Percentiles rank a stretch among this genome's conserved stretches.
Conservation (phyloP, 2,113 vertebrate species). For the Myotis brandtii region DNA sequence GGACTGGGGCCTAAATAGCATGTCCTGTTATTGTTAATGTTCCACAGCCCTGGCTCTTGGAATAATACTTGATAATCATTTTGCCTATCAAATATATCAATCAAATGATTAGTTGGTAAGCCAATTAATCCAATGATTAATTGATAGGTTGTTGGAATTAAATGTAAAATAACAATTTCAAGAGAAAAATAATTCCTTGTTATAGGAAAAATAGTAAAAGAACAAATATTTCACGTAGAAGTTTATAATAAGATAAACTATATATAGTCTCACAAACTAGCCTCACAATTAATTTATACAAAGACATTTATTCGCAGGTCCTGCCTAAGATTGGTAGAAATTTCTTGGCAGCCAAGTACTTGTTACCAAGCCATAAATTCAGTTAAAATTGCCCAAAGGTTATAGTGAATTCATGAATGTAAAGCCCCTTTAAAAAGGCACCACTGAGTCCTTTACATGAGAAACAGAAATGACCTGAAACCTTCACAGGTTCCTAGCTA, state of each 20-base stretch:
- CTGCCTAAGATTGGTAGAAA: slow-evolving; percentile 21
- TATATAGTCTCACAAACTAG: neutral
- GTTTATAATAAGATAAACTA: slow-evolving; percentile 5
- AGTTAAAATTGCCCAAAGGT: neutral
- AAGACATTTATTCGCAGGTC: slow-evolving; percentile 32
- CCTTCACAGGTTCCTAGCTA: neutral
- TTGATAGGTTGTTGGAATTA: neutral
- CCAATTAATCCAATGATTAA: neutral
- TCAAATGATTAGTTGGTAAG: neutral
- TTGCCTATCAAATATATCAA: neutral
- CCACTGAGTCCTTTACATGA: neutral
- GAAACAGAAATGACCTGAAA: neutral
- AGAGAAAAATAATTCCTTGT: neutral
- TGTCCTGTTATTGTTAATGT: neutral
- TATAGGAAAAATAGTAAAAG: slow-evolving; percentile 32
- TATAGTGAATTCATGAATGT: neutral
- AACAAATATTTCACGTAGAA: neutral
- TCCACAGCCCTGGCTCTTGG: neutral
- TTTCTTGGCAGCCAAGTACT: neutral
- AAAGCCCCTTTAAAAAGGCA: slow-evolving; percentile 7
- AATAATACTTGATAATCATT: neutral
- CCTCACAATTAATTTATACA: neutral
- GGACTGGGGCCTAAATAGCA: neutral
- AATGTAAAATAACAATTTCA: slow-evolving; percentile 23
- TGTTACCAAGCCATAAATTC: slow-evolving; percentile 44